Percentiles rank a stretch among this genome's conserved stretches.
Conservation (phyloP, 35 echinoderm and acorn worm species). For the Chiridota heheva region DNA sequence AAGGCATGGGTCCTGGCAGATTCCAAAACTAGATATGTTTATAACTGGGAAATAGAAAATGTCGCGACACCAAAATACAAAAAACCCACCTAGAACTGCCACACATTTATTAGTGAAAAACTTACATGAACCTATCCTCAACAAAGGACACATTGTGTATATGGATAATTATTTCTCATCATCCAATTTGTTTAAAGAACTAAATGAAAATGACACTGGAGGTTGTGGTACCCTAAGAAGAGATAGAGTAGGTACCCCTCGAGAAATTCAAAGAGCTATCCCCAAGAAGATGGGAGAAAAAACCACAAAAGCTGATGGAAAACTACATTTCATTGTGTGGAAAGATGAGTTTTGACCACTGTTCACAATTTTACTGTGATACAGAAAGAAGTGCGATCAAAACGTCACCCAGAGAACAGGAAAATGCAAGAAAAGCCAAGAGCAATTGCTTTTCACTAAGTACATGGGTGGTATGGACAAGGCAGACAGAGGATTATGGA, state of each 20-base stretch:
- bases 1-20: conserved; percentile 24
- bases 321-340: neutral
- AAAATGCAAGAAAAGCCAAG: conserved; percentile 11
- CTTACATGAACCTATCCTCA: conserved; percentile 1
- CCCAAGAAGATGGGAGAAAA: neutral
- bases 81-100: conserved; percentile 1
- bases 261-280: neutral
- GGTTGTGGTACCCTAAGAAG: conserved; percentile 18
- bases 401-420: neutral
- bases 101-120: neutral
- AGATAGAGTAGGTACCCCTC: neutral
- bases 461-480: conserved; percentile 26
- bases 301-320: neutral
- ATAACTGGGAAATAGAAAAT: conserved; percentile 6
- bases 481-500: conserved; percentile 21
- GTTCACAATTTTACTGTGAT: conserved; percentile 18
- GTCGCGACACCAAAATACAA: neutral
- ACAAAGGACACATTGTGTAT: conserved; percentile 4
- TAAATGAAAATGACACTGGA: neutral
- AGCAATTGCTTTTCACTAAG: conserved; percentile 7
- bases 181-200: conserved; percentile 14
- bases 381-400: conserved; percentile 3
- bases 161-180: conserved; percentile 37
- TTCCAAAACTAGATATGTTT: conserved; percentile 21
- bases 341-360: conserved; percentile 2